Base-by-base conservation (phyloP, 2,888 invertebrate genomes). In the Spialia ferax region DNA sequence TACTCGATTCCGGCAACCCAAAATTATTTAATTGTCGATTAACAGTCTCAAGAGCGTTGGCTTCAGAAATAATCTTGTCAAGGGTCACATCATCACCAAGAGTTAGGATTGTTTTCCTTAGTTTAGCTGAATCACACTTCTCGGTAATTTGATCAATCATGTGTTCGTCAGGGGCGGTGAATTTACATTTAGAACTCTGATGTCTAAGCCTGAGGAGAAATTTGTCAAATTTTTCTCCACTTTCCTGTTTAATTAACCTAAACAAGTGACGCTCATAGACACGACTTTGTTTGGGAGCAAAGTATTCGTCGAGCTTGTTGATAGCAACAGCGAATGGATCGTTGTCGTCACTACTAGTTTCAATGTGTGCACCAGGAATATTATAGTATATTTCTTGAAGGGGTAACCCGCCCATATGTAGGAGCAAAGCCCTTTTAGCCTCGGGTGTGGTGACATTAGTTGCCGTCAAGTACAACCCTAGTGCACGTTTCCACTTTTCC, bases 241-340 rank as follows among this genome's bases (percentile, higher is more conserved):
- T n/a, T 38, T 38, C 38, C 4, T 38, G 38, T 38, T 38, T 38
- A n/a, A 38, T n/a, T 38, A 38, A n/a, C n/a, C 38, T 38, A 38
- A 38, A 38, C n/a, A 38, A n/a, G n/a, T 45, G 45, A 15, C 45
- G 6, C 6, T 45, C 45, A 15, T 15, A 45, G 7, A 18, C 7
- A 18, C 15, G 6, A 18, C 45, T 45, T 45, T 45, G 45, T 18
- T 45, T 45, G 0, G 45, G 45, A 1, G 45, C 18, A 45, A 45
- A 45, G 10, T 45, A 45, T 45, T 15, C 18, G 18, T 45, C 18
- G 5, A 45, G 6, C 18, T 45, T 45, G 15, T 45, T 18, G 15
- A 45, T 45, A 15, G 45, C 20, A 45, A 45, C 18, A 45, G 45
- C 18, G 18, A 45, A 45, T 45, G 15, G 32, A 32, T 32, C 32